Percentiles rank a stretch among this genome's conserved stretches.
These are phyloP conservation scores for Brachyalestes nurse DNA, from an alignment of 2,797 vertebrate species.

Conservation along the genomic window DNA sequence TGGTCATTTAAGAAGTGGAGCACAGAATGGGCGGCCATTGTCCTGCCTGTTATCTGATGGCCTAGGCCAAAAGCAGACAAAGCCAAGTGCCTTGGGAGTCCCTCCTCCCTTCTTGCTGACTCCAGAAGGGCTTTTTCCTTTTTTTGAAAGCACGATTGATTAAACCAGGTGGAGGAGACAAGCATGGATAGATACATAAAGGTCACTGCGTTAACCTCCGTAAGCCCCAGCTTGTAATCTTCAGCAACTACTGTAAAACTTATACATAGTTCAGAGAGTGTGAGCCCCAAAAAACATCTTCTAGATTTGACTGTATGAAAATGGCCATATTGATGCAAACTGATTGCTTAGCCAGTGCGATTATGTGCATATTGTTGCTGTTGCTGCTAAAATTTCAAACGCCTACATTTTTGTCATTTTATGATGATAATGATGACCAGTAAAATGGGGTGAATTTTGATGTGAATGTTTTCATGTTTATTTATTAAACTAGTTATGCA, in stretches of 20 bases:
- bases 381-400: too few relatives aligned
- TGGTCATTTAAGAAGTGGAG: slow-evolving; percentile 82
- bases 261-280: background rate
- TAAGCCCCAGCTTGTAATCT: background rate
- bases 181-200: slow-evolving; percentile 5
- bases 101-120: slow-evolving; percentile 57
- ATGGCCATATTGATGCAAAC: too few relatives aligned
- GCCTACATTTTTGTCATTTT: too few relatives aligned
- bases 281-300: too few relatives aligned
- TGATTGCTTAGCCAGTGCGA: too few relatives aligned
- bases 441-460: too few relatives aligned
- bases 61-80: slow-evolving; percentile 79
- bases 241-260: background rate
- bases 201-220: background rate
- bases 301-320: too few relatives aligned
- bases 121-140: slow-evolving; percentile 53
- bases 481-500: too few relatives aligned
- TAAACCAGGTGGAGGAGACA: slow-evolving; percentile 45
- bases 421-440: too few relatives aligned
- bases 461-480: too few relatives aligned
- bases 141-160: slow-evolving; percentile 56
- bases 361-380: too few relatives aligned
- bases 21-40: slow-evolving; percentile 82
- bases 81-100: slow-evolving; percentile 72
- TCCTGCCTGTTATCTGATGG: slow-evolving; percentile 86